These are phyloP conservation scores for Holacanthus passer DNA, from an alignment of 2,113 vertebrate species.

Conservation along the genomic window DNA sequence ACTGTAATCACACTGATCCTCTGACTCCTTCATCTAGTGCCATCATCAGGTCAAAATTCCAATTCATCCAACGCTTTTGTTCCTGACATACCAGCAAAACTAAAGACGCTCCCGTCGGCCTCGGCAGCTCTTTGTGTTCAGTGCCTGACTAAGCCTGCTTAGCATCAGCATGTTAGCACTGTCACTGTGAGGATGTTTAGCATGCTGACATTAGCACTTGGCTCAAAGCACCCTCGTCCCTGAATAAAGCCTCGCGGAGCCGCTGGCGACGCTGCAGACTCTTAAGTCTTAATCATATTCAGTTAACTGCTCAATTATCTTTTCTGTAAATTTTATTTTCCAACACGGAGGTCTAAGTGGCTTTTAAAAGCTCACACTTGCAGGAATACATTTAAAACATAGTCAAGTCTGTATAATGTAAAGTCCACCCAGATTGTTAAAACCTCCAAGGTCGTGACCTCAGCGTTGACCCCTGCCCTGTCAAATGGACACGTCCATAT, in stretches of 20 bases:
- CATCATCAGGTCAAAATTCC: background rate
- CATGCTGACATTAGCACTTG: background rate
- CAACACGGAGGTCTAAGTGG: background rate
- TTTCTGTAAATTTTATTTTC: background rate
- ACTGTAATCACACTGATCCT: background rate
- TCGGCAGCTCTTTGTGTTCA: background rate
- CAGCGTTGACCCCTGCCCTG: background rate
- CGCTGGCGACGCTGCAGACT: background rate
- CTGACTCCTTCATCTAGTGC: background rate
- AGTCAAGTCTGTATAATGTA: background rate
- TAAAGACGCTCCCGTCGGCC: background rate
- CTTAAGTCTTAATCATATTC: background rate
- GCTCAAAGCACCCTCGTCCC: background rate
- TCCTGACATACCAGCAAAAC: background rate
- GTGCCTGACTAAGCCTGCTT: background rate
- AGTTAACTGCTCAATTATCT: background rate
- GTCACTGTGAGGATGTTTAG: background rate
- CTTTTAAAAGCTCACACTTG: background rate
- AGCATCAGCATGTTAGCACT: background rate
- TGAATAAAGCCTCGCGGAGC: background rate
- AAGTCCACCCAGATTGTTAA: background rate
- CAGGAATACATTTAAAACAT: too few relatives aligned
- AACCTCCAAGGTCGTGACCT: background rate
- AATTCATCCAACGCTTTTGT: background rate
- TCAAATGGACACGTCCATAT: background rate